A percentile compares a stretch with the other conserved stretches of the same genome.
Conservation (phyloP, 2,113 vertebrate species). For the Dipodomys merriami region DNA sequence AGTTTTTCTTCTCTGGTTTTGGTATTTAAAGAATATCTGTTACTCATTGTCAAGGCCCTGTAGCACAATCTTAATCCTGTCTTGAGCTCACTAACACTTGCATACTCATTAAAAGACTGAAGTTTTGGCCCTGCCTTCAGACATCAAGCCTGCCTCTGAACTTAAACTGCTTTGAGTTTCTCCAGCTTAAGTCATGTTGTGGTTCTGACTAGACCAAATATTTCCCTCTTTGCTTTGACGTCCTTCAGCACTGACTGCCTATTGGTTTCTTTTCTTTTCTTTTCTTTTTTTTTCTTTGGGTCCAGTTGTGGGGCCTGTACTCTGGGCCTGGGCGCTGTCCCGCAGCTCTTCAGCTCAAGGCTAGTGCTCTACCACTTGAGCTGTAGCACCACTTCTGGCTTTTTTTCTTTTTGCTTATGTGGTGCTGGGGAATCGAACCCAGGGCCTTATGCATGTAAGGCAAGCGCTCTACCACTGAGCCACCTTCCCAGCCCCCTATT, state of each 20-base stretch:
- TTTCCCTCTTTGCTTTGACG: not conserved
- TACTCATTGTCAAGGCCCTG: not conserved
- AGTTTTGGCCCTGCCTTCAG: not conserved
- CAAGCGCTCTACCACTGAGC: too few species aligned
- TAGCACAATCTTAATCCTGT: not conserved
- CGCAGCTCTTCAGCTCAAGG: too few species aligned
- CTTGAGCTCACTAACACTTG: slow-evolving; percentile 2
- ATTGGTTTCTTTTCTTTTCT: not conserved
- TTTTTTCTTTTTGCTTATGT: too few species aligned
- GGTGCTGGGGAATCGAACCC: too few species aligned
- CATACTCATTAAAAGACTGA: not conserved
- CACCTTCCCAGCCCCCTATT: not conserved
- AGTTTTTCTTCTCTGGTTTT: slow-evolving; percentile 28
- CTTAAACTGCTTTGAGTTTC: not conserved
- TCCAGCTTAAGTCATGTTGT: not conserved
- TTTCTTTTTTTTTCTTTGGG: too few species aligned
- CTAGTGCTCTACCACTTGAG: too few species aligned
- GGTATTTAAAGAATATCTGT: slow-evolving; percentile 2
- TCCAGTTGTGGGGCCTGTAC: too few species aligned
- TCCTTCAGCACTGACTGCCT: not conserved
- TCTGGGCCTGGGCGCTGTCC: too few species aligned
- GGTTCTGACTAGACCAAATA: not conserved
- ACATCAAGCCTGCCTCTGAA: not conserved
- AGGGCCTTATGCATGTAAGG: too few species aligned
- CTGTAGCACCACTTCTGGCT: too few species aligned